These are phyloP conservation scores for Xenopus laevis DNA, from an alignment of 2,113 vertebrate genomes.

Conservation along the genomic window DNA sequence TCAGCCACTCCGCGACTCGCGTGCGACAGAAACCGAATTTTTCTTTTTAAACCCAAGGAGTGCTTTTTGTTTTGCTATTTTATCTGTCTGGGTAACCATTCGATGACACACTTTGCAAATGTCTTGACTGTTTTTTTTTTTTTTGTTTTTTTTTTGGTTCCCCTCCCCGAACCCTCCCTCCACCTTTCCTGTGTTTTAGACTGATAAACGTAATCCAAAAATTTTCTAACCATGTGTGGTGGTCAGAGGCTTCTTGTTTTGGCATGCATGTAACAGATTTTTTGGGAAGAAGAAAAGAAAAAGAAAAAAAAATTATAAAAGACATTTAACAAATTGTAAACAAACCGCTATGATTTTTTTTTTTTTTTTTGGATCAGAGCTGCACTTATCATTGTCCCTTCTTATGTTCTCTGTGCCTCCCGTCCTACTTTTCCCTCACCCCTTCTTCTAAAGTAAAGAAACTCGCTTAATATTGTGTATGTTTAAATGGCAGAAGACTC, in stretches of 20 bases:
- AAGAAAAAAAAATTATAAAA: slow-evolving; percentile 66
- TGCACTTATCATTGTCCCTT: slow-evolving; percentile 69
- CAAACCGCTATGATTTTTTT: slow-evolving; percentile 71
- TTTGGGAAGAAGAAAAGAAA: slow-evolving; percentile 61
- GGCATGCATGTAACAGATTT: slow-evolving; percentile 86
- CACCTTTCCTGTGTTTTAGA: slow-evolving; percentile 44
- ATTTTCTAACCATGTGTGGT: slow-evolving; percentile 79
- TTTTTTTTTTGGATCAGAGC: slow-evolving; percentile 78
- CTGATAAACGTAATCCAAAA: slow-evolving; percentile 70
- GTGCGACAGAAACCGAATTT: slow-evolving; percentile 36
- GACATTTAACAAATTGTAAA: slow-evolving; percentile 71
- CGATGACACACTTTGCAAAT: slow-evolving; percentile 71
- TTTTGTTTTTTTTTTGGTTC: too few species aligned
- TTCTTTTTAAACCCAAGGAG: slow-evolving; percentile 76
- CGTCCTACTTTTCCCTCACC: background rate
- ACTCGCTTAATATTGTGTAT: slow-evolving; percentile 67
- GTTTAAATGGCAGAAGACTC: slow-evolving; percentile 60
- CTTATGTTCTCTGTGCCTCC: background rate
- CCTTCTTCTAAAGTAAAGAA: slow-evolving; percentile 63
- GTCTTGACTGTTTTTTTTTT: slow-evolving; percentile 55
- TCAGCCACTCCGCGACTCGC: slow-evolving; percentile 65
- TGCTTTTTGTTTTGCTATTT: slow-evolving; percentile 65
- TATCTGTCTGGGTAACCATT: slow-evolving; percentile 72
- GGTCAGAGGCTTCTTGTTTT: slow-evolving; percentile 76
- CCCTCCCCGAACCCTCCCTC: too few species aligned